Conservation (phyloP, 2,113 vertebrate species). For the Catharus minimus region DNA sequence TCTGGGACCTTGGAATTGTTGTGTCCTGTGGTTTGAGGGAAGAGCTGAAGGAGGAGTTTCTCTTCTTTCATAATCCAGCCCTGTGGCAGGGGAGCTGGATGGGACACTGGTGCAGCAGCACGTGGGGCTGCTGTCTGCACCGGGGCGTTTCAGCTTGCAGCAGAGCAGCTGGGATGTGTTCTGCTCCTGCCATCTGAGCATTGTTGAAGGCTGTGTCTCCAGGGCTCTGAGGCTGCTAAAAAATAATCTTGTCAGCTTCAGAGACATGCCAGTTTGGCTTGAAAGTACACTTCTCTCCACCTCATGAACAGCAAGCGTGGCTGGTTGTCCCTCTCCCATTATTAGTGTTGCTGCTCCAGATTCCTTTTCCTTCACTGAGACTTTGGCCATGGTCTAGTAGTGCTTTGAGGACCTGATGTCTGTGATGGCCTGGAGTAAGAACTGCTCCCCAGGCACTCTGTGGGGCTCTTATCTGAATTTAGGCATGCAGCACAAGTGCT, state of each 20-base stretch:
- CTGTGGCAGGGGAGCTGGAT: neutral
- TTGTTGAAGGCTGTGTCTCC: neutral
- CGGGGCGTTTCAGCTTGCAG: neutral
- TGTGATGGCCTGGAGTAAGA: neutral
- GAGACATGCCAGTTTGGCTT: neutral
- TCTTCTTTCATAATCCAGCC: neutral
- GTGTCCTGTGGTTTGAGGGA: neutral
- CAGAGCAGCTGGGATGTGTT: neutral
- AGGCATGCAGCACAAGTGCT: neutral
- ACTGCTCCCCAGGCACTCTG: neutral
- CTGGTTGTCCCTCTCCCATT: neutral
- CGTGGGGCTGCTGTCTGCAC: neutral
- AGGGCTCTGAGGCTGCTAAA: neutral
- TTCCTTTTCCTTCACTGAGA: neutral
- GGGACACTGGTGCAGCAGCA: neutral
- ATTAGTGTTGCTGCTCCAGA: neutral
- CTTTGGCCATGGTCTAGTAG: neutral
- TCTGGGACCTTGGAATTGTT: neutral
- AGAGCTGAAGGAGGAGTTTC: neutral
- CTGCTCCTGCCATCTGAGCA: neutral
- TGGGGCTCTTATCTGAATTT: neutral
- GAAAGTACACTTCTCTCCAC: neutral
- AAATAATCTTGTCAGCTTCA: neutral
- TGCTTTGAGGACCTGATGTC: neutral
- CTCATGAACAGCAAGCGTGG: accelerated